phyloP scores from a whole-genome alignment of 1,140 invertebrate genomes.

The Piezodorus guildinii region DNA sequence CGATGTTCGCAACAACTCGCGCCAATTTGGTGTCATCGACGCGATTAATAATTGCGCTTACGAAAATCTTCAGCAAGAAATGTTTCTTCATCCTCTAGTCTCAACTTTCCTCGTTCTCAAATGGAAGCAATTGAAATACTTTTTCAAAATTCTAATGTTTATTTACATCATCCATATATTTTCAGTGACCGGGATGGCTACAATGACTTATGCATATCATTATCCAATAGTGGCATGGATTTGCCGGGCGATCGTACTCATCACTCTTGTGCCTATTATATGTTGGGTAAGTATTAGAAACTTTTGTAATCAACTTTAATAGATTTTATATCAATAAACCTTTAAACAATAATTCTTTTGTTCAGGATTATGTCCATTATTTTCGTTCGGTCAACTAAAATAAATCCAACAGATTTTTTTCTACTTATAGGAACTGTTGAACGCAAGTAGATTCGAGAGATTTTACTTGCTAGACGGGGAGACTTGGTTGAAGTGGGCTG shows the following conservation, averaged over 20 bases:
- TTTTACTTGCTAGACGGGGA: slow-evolving; percentile 26
- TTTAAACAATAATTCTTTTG: no score
- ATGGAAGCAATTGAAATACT: slow-evolving; percentile 35
- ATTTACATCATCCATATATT: slow-evolving; percentile 34
- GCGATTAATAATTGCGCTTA: slow-evolving; percentile 39
- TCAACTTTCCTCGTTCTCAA: slow-evolving; percentile 38
- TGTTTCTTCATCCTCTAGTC: slow-evolving; percentile 38
- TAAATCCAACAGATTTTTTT: background rate
- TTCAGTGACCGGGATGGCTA: slow-evolving; percentile 29
- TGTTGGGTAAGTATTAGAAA: no score
- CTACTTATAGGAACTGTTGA: slow-evolving; percentile 26
- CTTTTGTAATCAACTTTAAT: slow-evolving; percentile 19
- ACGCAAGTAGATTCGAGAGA: slow-evolving; percentile 20
- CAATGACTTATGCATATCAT: no score
- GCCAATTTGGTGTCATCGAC: slow-evolving; percentile 39
- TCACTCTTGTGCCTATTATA: no score
- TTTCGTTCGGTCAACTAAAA: background rate
- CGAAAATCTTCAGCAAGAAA: slow-evolving; percentile 35
- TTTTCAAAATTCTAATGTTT: slow-evolving; percentile 35
- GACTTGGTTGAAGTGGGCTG: slow-evolving; percentile 27
- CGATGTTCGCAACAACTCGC: background rate
- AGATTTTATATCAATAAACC: no score
- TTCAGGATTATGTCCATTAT: no score
- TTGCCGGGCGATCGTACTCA: no score
- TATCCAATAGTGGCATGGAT: no score